Conservation (phyloP, 2,797 vertebrate species). For the Orientallactaga sibirica region DNA sequence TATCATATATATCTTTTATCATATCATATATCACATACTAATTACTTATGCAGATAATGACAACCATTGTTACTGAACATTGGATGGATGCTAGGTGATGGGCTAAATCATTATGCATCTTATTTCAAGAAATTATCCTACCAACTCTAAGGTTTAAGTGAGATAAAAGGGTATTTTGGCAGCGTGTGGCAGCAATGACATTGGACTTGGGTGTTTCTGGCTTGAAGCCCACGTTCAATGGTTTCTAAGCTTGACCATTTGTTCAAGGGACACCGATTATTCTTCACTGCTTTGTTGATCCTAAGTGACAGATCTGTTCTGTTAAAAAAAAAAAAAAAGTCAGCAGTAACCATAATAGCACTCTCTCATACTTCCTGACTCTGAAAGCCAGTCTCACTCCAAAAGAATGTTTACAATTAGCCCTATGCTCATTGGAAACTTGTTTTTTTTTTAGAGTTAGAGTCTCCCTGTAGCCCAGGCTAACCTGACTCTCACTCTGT, state of each 20-base stretch:
- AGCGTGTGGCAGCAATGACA: fast-evolving
- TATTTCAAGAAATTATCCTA: neutral
- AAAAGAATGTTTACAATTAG: neutral
- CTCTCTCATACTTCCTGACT: neutral
- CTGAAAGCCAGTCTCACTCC: neutral
- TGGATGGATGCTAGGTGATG: neutral
- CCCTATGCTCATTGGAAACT: neutral
- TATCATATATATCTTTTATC: too few relatives aligned
- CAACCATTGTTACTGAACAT: neutral
- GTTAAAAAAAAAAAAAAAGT: neutral
- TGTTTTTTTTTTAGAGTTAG: too few relatives aligned
- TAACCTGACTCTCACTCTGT: too few relatives aligned
- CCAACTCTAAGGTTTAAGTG: neutral
- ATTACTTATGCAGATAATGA: neutral
- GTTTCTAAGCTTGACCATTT: neutral
- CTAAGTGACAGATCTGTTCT: neutral
- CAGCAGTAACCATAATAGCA: neutral
- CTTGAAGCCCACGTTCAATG: neutral
- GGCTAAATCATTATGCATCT: neutral
- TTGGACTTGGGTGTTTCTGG: neutral
- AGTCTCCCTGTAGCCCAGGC: too few relatives aligned
- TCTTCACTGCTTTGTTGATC: neutral
- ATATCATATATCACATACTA: too few relatives aligned
- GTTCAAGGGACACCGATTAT: neutral
- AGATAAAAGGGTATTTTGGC: neutral